Conservation (phyloP, 2,797 vertebrate species). For the Liparis tanakae region DNA sequence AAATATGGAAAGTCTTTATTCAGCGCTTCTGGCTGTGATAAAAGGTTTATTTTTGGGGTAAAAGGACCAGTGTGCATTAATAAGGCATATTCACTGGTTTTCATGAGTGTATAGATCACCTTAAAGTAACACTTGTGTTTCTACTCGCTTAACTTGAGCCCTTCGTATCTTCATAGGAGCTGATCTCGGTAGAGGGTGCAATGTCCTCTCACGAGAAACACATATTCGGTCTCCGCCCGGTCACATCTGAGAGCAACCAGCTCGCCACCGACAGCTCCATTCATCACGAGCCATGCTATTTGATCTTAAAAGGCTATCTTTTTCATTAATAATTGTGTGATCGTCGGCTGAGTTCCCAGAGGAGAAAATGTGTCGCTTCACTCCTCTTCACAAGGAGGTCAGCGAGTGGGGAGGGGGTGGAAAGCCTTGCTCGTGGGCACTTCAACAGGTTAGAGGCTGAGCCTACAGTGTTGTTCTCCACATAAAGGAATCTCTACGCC, state of each 20-base stretch:
- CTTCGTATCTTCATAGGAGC: too few species aligned
- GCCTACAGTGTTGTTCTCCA: slow-evolving; percentile 38
- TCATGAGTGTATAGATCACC: too few species aligned
- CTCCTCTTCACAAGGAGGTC: slow-evolving; percentile 41
- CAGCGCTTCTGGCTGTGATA: too few species aligned
- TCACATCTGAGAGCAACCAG: slow-evolving; percentile 24
- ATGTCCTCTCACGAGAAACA: too few species aligned
- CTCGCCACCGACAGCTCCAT: slow-evolving; percentile 56
- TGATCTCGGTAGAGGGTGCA: too few species aligned
- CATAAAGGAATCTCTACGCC: slow-evolving; percentile 27
- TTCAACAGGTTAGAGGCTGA: slow-evolving; percentile 24
- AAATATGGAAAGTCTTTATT: too few species aligned
- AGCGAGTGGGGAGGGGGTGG: slow-evolving; percentile 13
- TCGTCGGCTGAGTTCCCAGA: slow-evolving; percentile 19
- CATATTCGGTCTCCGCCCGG: too few species aligned
- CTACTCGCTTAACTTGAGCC: too few species aligned
- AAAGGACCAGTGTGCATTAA: too few species aligned
- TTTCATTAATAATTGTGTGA: slow-evolving; percentile 67
- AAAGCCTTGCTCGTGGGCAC: slow-evolving; percentile 46
- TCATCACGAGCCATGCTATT: slow-evolving; percentile 63
- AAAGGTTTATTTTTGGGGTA: too few species aligned
- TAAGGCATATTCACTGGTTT: too few species aligned
- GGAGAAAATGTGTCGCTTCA: slow-evolving; percentile 34
- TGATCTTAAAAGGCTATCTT: slow-evolving; percentile 69
- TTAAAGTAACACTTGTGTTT: too few species aligned